Evolutionary conservation across 2,797 vertebrate species (phyloP).

Genomic region (Phrynocephalus guinanensis): DNA sequence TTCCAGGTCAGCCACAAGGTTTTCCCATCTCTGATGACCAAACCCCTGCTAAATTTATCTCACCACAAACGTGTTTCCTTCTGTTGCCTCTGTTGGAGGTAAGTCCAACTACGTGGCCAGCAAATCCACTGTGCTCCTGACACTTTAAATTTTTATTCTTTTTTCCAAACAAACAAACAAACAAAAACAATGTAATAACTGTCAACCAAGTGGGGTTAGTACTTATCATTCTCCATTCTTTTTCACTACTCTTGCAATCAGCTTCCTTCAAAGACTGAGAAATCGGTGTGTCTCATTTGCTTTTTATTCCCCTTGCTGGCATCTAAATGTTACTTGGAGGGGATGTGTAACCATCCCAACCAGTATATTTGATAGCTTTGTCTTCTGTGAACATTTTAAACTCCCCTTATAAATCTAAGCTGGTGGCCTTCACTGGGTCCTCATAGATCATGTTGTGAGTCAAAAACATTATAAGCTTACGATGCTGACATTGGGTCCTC

Average conservation of each 20-base stretch:
- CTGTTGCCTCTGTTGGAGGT: slow-evolving; percentile 15
- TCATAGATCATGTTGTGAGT: background rate
- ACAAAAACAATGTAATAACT: too few species aligned
- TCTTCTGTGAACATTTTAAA: too few species aligned
- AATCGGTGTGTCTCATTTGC: too few species aligned
- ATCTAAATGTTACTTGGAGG: background rate
- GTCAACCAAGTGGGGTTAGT: background rate
- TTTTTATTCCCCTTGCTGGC: background rate
- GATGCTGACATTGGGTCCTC: background rate
- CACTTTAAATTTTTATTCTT: background rate
- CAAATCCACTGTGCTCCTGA: background rate
- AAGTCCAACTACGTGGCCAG: slow-evolving; percentile 21
- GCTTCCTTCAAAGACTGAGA: background rate
- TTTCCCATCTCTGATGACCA: background rate
- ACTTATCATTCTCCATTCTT: background rate
- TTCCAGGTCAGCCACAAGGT: slow-evolving; percentile 9
- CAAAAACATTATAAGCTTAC: background rate
- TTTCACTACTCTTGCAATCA: background rate
- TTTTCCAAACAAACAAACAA: too few species aligned
- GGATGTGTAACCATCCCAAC: background rate
- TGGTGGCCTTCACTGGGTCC: background rate
- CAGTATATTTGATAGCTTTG: background rate
- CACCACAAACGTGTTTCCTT: slow-evolving; percentile 10
- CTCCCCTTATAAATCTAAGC: background rate
- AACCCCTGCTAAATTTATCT: background rate